Evolutionary conservation across 2,113 vertebrate genomes (phyloP), one percentile per base, ranked within the genome.

Genomic region (Alexandromys fortis): DNA sequence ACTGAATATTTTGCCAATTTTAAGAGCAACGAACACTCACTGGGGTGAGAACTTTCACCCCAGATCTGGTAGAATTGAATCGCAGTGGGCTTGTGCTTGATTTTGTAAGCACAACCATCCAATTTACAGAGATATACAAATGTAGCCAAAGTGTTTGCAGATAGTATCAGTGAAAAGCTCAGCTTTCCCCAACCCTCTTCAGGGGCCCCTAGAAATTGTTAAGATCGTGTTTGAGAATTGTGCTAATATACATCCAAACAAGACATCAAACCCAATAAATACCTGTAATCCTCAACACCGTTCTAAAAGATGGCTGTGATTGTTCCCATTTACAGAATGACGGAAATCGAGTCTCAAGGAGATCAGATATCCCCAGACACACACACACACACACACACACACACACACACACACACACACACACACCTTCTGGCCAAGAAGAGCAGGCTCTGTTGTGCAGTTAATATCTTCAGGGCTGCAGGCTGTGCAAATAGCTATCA

Each of bases 81-180:
- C 7, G 86, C 13, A 82, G 81, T 82, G 38, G 93, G 70, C 17
- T 88, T 92, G 76, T 96, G n/a, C 22, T 89, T 91, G 78, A 68
- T 86, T 94, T 91, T 61, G 1, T 67, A 81, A 78, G 83, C 70
- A 92, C 35, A n/a, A 55, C 85, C 42, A 70, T 82, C 89, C 47
- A 49, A 2, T 73, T 92, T 93, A 38, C 30, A 94, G n/a, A 86
- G 24, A 78, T 90, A 12, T 10, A 68, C 86, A 94, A 94, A 58
- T 92, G 14, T 86, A 47, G 13, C 68, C 81, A 92, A 88, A 55
- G 86, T 76, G 12, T 85, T 86, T 89, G 12, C 70, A 65, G 79
- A 87, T 72, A 26, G 77, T 55, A 49, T 90, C 47, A 86, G 4
- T 81, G 55, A 96, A 96, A 94, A 92, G 28, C 2, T 96, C 68